Percentiles rank a stretch among this genome's conserved stretches.
Conservation (phyloP, 2,113 vertebrate genomes). For the Typhlomys cinereus region DNA sequence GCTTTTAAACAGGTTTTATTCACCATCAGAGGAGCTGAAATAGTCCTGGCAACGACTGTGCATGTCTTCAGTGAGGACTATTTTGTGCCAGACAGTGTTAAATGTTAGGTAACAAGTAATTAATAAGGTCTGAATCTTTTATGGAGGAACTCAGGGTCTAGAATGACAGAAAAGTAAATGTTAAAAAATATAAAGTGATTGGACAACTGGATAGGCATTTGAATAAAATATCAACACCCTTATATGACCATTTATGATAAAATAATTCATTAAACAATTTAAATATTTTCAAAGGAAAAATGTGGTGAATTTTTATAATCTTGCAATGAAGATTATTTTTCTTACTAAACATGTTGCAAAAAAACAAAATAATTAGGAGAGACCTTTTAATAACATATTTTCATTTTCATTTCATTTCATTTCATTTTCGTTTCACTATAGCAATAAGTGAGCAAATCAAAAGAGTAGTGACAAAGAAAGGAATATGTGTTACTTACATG, state of each 20-base stretch:
- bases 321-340: not conserved
- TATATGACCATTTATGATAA: not conserved
- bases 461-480: constrained; percentile 36
- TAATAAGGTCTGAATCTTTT: constrained; percentile 37
- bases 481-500: not conserved
- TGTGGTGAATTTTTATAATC: not conserved
- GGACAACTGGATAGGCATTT: not conserved
- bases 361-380: not conserved
- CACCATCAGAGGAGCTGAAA: constrained; percentile 32
- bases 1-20: constrained; percentile 48
- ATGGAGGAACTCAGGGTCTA: constrained; percentile 39
- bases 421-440: constrained; percentile 31
- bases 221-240: constrained; percentile 42
- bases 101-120: not conserved
- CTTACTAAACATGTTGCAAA: not conserved
- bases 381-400: not conserved
- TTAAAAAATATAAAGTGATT: constrained; percentile 16
- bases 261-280: constrained; percentile 45
- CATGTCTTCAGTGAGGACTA: not conserved
- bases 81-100: constrained; percentile 17
- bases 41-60: not conserved
- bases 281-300: constrained; percentile 45
- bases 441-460: constrained; percentile 22
- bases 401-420: too few relatives aligned
- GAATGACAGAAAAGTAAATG: constrained; percentile 19